Evolutionary conservation across 2,113 vertebrate genomes (phyloP), one percentile per base, ranked within the genome.

Genomic region (Platanista minor): DNA sequence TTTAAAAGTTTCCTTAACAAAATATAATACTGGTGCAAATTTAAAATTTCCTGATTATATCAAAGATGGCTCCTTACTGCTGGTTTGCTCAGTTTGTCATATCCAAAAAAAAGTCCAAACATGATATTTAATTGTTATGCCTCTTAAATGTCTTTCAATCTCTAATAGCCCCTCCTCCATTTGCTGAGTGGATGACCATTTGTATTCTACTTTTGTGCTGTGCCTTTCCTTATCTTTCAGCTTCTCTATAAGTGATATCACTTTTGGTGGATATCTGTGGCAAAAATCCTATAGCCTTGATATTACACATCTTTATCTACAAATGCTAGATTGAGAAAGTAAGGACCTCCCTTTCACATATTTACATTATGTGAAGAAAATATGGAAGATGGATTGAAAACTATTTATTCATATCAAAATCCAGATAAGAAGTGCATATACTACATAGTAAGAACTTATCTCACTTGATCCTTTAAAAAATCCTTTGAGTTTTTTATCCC

Each of bases 21-120:
- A 54, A 69, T 82, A 61, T 88, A 69, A 81, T 84, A 62, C 3
- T 12, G 90, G 39, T 75, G 4, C 23, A 23, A 75, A 82, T 39
- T 89, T 89, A n/a, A 89, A 86, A 84, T 95, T 83, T 89, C 62
- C 54, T 41, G 7, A 78, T 74, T 95, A 36, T 61, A 52, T 78
- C 62, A 83, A 74, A 90, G 36, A 74, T 83, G 31, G 9, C 36
- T 69, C 95, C 81, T 94, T 93, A 91, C 6, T 46, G 8, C 43
- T 78, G n/a, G 21, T 87, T 87, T 77, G 20, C 78, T 95, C 43
- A 67, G 27, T 78, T 78, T 20, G n/a, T 54, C 27, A 88, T 91
- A 88, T 91, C 41, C 36, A 95, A 92, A 90, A 92, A 90, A 11
- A 80, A 90, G 31, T 90, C 18, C 43, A 95, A 90, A 91, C n/a